Conservation (phyloP, 2,113 vertebrate genomes). For the Indri indri region DNA sequence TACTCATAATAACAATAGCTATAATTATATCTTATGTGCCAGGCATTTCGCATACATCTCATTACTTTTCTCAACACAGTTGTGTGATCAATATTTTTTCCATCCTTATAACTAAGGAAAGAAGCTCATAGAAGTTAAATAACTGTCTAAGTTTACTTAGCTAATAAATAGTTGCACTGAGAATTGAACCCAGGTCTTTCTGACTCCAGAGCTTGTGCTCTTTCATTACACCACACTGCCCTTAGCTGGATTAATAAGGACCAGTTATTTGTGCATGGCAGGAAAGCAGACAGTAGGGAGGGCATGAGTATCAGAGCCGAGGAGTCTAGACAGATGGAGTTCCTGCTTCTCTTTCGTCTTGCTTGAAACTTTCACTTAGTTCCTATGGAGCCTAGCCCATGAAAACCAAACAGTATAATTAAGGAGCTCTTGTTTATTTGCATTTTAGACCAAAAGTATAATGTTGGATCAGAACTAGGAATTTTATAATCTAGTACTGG, state of each 20-base stretch:
- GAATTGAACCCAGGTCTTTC: neutral
- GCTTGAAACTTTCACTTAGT: neutral
- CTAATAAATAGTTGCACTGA: neutral
- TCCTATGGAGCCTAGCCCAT: neutral
- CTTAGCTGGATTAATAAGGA: neutral
- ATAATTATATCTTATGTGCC: neutral
- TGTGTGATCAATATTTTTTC: neutral
- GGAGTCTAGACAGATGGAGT: neutral
- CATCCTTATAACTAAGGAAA: neutral
- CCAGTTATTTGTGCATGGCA: neutral
- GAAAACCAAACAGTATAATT: neutral
- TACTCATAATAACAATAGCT: neutral
- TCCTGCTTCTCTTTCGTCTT: neutral
- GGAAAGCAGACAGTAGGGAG: neutral
- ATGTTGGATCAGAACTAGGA: neutral
- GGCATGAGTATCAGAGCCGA: neutral
- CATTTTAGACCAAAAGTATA: conserved; percentile 19
- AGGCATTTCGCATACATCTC: neutral
- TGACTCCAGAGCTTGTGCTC: neutral
- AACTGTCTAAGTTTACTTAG: neutral
- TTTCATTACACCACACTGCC: neutral
- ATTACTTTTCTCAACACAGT: neutral
- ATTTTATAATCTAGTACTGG: conserved; percentile 10
- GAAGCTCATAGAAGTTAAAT: neutral
- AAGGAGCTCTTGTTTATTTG: neutral